Evolutionary conservation across 2,113 vertebrate species (phyloP).

Genomic region (Malurus cyaneus): DNA sequence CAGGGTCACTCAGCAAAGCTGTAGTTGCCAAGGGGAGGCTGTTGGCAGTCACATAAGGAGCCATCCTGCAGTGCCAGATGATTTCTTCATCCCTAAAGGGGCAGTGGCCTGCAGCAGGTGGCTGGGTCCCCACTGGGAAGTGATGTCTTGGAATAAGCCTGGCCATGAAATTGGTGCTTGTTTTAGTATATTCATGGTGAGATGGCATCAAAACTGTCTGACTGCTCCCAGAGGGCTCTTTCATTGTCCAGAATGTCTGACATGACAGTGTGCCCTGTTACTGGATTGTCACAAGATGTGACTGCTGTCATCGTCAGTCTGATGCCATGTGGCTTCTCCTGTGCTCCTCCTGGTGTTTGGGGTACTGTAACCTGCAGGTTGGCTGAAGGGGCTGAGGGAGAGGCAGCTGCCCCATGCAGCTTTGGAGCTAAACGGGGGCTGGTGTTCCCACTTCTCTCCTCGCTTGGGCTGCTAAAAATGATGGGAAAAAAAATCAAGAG

Average conservation of each 20-base stretch:
- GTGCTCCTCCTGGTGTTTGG: not conserved
- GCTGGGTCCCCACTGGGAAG: accelerated
- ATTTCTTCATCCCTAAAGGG: not conserved
- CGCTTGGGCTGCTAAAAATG: not conserved
- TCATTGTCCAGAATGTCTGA: not conserved
- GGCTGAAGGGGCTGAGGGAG: not conserved
- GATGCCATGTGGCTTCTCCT: not conserved
- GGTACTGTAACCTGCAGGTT: not conserved
- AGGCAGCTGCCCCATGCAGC: not conserved
- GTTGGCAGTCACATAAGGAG: accelerated
- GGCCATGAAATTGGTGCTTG: not conserved
- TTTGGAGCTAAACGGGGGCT: not conserved
- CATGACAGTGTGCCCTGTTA: not conserved
- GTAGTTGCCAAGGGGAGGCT: not conserved
- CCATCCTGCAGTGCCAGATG: not conserved
- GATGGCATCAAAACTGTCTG: not conserved
- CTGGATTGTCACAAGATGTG: not conserved
- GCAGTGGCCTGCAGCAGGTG: not conserved
- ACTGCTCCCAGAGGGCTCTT: not conserved
- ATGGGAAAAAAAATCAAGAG: not conserved
- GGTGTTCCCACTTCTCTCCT: not conserved
- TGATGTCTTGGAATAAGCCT: not conserved
- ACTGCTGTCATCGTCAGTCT: not conserved
- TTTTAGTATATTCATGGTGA: not conserved
- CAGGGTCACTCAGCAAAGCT: not conserved